phyloP scores from a whole-genome alignment of 2,113 vertebrate species.

The Actenoides hombroni region DNA sequence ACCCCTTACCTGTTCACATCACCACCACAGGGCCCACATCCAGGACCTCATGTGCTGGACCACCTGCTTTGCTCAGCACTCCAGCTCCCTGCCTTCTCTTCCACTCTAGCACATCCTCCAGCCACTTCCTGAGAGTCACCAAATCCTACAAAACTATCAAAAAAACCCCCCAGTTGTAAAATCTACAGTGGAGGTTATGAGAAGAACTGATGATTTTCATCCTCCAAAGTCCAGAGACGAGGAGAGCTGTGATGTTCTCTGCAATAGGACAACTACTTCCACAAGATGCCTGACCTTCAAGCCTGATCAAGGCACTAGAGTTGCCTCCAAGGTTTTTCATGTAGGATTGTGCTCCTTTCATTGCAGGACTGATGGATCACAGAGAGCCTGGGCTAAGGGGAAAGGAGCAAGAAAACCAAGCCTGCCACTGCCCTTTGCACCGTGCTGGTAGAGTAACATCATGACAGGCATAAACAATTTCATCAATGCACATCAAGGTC shows the following conservation, averaged over 20 bases:
- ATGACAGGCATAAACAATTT: neutral
- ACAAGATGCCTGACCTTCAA: neutral
- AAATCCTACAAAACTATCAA: neutral
- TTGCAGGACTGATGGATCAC: neutral
- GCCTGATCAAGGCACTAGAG: neutral
- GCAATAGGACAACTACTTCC: neutral
- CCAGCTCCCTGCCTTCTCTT: neutral
- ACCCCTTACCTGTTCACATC: neutral
- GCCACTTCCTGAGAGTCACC: neutral
- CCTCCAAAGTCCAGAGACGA: neutral
- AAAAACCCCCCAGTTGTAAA: neutral
- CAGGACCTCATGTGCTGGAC: too few relatives aligned
- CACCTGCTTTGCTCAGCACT: neutral
- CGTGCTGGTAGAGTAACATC: fast-evolving
- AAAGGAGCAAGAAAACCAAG: neutral
- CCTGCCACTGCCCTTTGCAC: fast-evolving
- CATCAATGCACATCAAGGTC: neutral
- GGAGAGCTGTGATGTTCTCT: neutral
- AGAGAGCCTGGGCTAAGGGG: neutral
- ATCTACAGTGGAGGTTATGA: neutral
- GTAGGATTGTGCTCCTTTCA: neutral
- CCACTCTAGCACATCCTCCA: neutral
- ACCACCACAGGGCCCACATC: fast-evolving
- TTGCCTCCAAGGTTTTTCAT: neutral
- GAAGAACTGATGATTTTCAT: neutral